Percentiles rank a stretch among this genome's conserved stretches.
Evolutionary conservation across 1,140 invertebrate species (phyloP).

Genomic region (Metopolophium dirhodum): DNA sequence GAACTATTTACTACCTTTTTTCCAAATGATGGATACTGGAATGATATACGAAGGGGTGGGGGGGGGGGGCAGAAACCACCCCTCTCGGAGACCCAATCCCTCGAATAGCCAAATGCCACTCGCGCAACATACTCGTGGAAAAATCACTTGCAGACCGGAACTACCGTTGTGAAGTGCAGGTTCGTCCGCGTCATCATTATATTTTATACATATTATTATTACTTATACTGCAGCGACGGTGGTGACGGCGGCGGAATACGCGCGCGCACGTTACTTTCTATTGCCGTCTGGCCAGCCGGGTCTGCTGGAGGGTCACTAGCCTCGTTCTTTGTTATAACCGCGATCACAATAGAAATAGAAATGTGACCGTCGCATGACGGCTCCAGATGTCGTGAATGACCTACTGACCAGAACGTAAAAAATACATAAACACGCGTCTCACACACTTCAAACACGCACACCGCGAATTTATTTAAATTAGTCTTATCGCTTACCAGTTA

Average conservation of each 20-base stretch:
- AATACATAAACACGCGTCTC: slow-evolving; percentile 16
- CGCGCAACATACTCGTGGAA: no score
- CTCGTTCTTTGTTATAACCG: slow-evolving; percentile 47
- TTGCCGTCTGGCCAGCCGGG: slow-evolving; percentile 1
- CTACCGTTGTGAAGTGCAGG: background rate
- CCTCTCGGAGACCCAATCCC: background rate
- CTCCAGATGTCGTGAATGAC: slow-evolving; percentile 51
- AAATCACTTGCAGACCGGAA: background rate
- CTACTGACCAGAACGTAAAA: slow-evolving; percentile 56
- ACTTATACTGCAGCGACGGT: background rate
- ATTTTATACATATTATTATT: background rate
- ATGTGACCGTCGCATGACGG: slow-evolving; percentile 52
- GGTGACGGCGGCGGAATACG: background rate
- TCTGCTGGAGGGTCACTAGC: slow-evolving; percentile 39
- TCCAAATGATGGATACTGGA: background rate
- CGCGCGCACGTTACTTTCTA: slow-evolving; percentile 47
- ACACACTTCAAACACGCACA: background rate
- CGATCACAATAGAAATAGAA: slow-evolving; percentile 53
- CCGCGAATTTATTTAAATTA: background rate
- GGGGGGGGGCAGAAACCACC: background rate
- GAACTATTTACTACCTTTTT: background rate
- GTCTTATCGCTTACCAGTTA: background rate
- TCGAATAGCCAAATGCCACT: background rate
- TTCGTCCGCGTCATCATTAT: background rate
- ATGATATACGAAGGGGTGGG: background rate